phyloP scores from a whole-genome alignment of 2,113 vertebrate genomes.

The Peromyscus leucopus region DNA sequence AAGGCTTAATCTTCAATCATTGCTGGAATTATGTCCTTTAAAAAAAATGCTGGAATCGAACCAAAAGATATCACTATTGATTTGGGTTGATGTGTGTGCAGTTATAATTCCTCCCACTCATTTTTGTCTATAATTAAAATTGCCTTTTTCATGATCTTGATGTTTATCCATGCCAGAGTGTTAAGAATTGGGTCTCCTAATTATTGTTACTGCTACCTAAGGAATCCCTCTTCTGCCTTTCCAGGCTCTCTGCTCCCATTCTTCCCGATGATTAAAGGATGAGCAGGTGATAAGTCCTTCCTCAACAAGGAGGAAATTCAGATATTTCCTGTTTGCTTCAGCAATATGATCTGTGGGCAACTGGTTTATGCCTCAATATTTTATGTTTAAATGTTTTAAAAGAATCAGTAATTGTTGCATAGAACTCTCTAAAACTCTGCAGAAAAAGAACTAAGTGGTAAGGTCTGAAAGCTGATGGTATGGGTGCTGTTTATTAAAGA shows the following conservation, averaged over 20 bases:
- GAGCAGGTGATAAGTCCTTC: constrained; percentile 35
- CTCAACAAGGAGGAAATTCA: not conserved
- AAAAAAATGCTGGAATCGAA: not conserved
- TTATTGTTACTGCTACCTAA: not conserved
- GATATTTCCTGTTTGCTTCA: constrained; percentile 30
- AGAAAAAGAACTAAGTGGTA: not conserved
- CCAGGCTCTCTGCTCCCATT: not conserved
- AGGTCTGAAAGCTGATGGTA: not conserved
- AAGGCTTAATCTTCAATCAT: constrained; percentile 23
- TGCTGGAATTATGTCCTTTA: not conserved
- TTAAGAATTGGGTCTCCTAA: constrained; percentile 14
- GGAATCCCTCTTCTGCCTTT: not conserved
- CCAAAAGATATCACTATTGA: not conserved
- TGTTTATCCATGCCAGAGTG: not conserved
- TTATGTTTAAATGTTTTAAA: constrained; percentile 29
- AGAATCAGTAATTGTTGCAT: constrained; percentile 11
- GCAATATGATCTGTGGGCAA: not conserved
- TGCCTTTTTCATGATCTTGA: not conserved
- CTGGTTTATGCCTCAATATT: not conserved
- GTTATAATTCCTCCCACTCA: not conserved
- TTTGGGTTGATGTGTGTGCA: not conserved
- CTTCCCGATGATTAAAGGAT: constrained; percentile 31
- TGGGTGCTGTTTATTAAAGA: not conserved
- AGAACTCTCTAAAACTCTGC: not conserved
- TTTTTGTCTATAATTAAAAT: constrained; percentile 43